Evolutionary conservation across 2,888 invertebrate genomes (phyloP), one percentile per base, ranked within the genome.

Genomic region (Taphrorychus bicolor): DNA sequence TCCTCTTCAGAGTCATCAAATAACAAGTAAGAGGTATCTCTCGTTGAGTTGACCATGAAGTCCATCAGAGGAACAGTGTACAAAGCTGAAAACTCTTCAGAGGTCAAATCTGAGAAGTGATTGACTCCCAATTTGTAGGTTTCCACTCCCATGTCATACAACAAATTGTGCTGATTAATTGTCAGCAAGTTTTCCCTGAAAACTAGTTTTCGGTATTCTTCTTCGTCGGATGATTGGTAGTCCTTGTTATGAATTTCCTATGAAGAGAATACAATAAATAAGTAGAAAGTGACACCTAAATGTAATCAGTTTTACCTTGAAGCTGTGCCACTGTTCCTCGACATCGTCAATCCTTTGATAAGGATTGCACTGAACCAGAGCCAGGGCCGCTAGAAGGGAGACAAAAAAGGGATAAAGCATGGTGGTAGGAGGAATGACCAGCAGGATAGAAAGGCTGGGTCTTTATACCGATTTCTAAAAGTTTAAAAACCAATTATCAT

Each of bases 141-240:
- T 14, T 71, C 64, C 41, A 53, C 67, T 0, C 80, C 80, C 17
- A 68, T 70, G 1, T 78, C 75, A 67, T 77, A 81, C 22, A 79
- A 77, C 21, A 76, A 72, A 68, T 81, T 81, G 62, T 78, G 76
- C 19, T 72, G 73, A 1, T 73, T 72, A 23, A 82, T 77, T 70
- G 79, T 78, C 5, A 74, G 73, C 16, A 77, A 71, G 71, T 82
- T 82, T 63, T 79, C 79, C 16, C 81, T 76, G 72, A 79, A 82
- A 21, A 78, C 75, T 70, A 80, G 78, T 32, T 75, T 70, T 5
- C 82, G 75, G 24, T 77, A 75, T 3, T 70, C 61, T 54, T 78
- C 79, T 59, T 79, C 79, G 40, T 78, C 77, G 0, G 69, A 54
- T 5, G 70, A 73, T 0, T 66, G 21, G 61, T 82, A 82, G 0